Evolutionary conservation across 2,797 vertebrate species (phyloP).

Genomic region (Catamblyrhynchus diadema): DNA sequence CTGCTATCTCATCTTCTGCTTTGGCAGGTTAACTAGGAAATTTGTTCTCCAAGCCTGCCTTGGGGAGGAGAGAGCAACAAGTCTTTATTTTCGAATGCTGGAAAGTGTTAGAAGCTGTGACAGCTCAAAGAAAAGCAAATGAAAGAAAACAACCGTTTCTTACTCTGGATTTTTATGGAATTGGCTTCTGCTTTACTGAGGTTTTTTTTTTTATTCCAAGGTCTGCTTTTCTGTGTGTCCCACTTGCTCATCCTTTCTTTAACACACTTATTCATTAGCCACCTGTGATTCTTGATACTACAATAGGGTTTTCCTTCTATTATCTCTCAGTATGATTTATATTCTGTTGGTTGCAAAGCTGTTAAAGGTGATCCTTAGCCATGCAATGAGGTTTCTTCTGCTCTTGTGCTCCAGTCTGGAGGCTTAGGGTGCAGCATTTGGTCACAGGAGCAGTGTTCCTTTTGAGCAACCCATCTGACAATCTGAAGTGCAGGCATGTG

Average conservation of each 20-base stretch:
- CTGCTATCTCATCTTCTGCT: slow-evolving; percentile 20
- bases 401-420: rapidly evolving
- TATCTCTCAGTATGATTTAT: background rate
- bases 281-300: background rate
- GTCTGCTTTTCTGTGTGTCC: background rate
- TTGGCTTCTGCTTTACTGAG: background rate
- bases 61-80: background rate
- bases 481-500: background rate
- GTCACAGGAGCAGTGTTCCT: background rate
- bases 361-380: background rate
- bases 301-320: background rate
- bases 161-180: background rate
- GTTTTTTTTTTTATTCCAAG: background rate
- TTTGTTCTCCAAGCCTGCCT: background rate
- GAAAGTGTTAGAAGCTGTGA: background rate
- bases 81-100: background rate
- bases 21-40: slow-evolving; percentile 28
- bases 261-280: background rate
- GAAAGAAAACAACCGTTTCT: background rate
- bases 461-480: background rate
- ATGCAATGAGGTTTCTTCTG: background rate
- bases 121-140: background rate
- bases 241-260: background rate
- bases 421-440: background rate
- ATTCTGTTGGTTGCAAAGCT: background rate